Evolutionary conservation across 2,888 invertebrate genomes (phyloP), one percentile per base, ranked within the genome.

Genomic region (Sympetrum striolatum): DNA sequence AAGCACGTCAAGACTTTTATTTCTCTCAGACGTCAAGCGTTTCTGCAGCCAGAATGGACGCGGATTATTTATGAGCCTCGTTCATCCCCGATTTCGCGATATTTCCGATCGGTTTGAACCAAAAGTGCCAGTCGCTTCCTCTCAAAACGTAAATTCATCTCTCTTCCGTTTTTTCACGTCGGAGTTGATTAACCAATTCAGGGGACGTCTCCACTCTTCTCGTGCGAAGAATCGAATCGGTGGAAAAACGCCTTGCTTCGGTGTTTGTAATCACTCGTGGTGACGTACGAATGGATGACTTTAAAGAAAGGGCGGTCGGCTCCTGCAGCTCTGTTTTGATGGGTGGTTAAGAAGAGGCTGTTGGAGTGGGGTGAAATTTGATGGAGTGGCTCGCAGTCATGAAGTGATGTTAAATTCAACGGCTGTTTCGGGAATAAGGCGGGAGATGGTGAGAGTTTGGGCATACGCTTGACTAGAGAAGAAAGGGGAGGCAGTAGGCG

Each of bases 381-480:
- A 3, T 35, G 37, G n/a, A 44, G 82, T 58, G 14, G 82, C n/a
- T n/a, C 48, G 82, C 22, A 37, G 60, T 60, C 60, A 22, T 58
- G 48, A 35, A 22, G 37, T 60, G 60, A 86, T 86, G 60, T 86
- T 53, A 86, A 37, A 86, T 86, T 31, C 86, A 86, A 58, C 86
- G 86, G 60, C 22, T 35, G 58, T 37, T 58, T 25, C 60, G 35
- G 53, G 37, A 86, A 58, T 86, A 58, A 35, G 86, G 35, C 31
- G 58, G 58, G 86, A 35, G 58, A 22, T 35, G 60, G 86, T 18
- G 22, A 22, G 86, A 86, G 58, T 86, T 60, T 58, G 60, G 37
- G 60, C 60, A 37, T 60, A 35, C 37, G 86, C 60, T n/a, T 60
- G 8, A 58, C 15, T 18, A 60, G 60, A n/a, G 35, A 31, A 14